Base-by-base conservation (phyloP, 1,140 invertebrate species). In the Drosophila hydei region DNA sequence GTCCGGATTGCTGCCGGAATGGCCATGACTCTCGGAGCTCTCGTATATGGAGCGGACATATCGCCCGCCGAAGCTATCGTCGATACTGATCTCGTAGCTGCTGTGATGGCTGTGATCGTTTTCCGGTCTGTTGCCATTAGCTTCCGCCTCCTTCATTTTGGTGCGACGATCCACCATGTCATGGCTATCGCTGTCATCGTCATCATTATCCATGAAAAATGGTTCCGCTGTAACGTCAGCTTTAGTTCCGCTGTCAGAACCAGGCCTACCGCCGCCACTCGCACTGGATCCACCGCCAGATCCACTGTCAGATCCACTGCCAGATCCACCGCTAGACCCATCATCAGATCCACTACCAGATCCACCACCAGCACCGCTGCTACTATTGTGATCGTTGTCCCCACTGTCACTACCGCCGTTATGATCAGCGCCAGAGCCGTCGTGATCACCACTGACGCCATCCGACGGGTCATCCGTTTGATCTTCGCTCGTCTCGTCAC, bases 1-100 rank as follows among this genome's bases (percentile, higher is more conserved):
- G 14, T 38, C 47, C 3, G 11, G 48, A 8, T n/a, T 51, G 45
- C 74, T 77, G 33, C 80, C 80, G 5, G 63, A 67, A 18, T 85
- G 81, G 2, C 75, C 81, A 11, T 77, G 77, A n/a, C 75, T 78
- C 42, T 87, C 77, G 60, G 77, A 78, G 59, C 81, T 87, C 69
- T 88, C 79, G 62, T 88, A 79, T 11, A 89, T 88, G 62, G 83
- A 79, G 16, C 75, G 79, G 6, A 89, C 65, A 36, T 83, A 83
- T 6, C 83, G 69, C 0, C 76, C 83, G 19, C 83, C 84, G 19
- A 88, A 79, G 47, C 79, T 88, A n/a, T 88, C 79, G 23, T 88
- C 83, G 40, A 88, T 88, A 50, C 83, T 83, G 79, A 89, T 77
- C 65, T 83, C 84, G 18, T 79, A 89, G 84, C 84, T 88, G 71